Evolutionary conservation across 2,888 invertebrate species (phyloP), one percentile per base, ranked within the genome.

Genomic region (Parnassius smintheus): DNA sequence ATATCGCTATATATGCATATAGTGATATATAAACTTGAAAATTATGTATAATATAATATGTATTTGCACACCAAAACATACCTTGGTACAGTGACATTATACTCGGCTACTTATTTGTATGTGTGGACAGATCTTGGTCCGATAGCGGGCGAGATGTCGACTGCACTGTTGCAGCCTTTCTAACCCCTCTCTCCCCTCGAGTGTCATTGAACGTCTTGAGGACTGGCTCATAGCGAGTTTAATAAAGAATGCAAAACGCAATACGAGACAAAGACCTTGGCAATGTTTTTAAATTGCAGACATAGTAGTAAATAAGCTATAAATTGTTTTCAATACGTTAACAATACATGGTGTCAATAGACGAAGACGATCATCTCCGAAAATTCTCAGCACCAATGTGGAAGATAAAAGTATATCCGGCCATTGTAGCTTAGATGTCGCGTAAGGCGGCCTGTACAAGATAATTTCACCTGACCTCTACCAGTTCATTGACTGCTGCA

Each of bases 401-500:
- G 49, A 9, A 18, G 54, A 54, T 9, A 75, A 81, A 75, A 75
- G 73, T 73, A 81, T 83, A 85, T 86, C 85, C 86, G 82, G 81
- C 74, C 78, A 87, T 85, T 86, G 86, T 88, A 85, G 85, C 77
- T 86, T 83, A 83, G 80, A 84, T 86, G 88, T 90, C 88, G 85
- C 86, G 75, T 83, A 83, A 82, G 85, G 82, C 81, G 75, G 69
- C 69, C 76, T 77, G 75, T 81, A 81, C 83, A 81, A 89, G 90
- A 89, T 91, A 90, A 90, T 91, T 91, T 89, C 91, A 90, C 91
- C 89, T 91, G 91, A 91, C 91, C 91, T 85, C 89, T 87, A 81
- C 79, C 82, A 83, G 91, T 91, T 91, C 91, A 90, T 88, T 91
- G 90, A 91, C 90, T 91, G 90, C 81, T 85, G 88, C 88, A 88